Conservation (phyloP, 1,140 invertebrate genomes). For the Brachionus koreanus region DNA sequence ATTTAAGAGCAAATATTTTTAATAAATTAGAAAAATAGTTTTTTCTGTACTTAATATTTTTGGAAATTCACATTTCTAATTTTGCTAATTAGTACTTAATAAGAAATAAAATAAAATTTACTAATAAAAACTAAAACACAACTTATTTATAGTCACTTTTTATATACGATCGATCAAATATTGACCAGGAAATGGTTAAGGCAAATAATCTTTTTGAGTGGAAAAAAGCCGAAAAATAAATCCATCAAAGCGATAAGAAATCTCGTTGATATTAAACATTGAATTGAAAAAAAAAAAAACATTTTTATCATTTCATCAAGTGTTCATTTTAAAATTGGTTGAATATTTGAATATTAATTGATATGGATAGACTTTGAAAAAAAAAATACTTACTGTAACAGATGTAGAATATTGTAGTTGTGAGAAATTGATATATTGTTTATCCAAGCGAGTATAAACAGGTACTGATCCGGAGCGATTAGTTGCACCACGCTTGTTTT, state of each 20-base stretch:
- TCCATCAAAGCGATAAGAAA: not conserved
- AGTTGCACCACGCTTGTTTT: not conserved
- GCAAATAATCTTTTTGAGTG: not conserved
- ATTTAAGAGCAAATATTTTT: not conserved
- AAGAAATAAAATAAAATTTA: not conserved
- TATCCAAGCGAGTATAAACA: not conserved
- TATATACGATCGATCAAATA: not conserved
- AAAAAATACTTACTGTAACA: not conserved
- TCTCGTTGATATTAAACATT: not conserved
- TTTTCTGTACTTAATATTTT: not conserved
- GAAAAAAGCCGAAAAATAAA: not conserved
- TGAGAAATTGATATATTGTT: not conserved
- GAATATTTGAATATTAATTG: not conserved
- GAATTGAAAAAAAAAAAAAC: not conserved
- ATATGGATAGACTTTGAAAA: not conserved
- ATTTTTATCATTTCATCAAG: too few relatives aligned
- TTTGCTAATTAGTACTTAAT: not conserved
- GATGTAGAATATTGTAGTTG: not conserved
- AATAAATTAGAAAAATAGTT: not conserved
- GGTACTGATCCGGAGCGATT: constrained; percentile 23
- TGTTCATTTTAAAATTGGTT: too few relatives aligned
- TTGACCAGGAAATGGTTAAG: not conserved
- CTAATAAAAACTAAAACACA: not conserved
- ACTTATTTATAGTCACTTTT: not conserved
- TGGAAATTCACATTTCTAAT: not conserved